Conservation (phyloP, 1,140 invertebrate species). For the Drosophila lowei region DNA sequence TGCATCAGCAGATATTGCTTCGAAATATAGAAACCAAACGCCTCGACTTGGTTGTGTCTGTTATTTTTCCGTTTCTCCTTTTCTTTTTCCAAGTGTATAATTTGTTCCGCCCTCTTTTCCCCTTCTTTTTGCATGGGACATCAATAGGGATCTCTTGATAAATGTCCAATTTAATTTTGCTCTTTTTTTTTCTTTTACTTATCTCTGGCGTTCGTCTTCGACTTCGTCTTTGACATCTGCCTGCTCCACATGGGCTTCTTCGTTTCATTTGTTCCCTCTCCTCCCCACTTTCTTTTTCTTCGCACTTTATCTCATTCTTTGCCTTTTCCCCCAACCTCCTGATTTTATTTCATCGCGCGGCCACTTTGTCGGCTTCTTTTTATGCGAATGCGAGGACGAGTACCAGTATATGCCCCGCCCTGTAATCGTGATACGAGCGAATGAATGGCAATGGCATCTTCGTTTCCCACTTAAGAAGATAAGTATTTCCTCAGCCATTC, state of each 20-base stretch:
- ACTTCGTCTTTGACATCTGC: constrained; percentile 30
- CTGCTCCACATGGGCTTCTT: constrained; percentile 42
- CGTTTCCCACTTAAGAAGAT: constrained; percentile 56
- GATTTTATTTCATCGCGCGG: constrained; percentile 56
- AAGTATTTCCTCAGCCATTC: constrained; percentile 34
- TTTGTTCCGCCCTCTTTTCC: too few relatives aligned
- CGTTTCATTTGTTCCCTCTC: constrained; percentile 39
- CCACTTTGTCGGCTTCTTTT: constrained; percentile 66
- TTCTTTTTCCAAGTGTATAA: too few relatives aligned
- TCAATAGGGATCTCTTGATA: constrained; percentile 83
- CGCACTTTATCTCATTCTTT: constrained; percentile 30
- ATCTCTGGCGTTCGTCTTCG: constrained; percentile 42
- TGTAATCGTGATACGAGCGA: constrained; percentile 58
- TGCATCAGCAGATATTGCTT: too few relatives aligned
- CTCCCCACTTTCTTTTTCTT: constrained; percentile 3
- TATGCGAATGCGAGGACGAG: neutral
- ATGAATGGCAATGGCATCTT: constrained; percentile 65
- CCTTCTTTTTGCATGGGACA: constrained; percentile 47
- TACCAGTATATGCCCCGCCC: constrained; percentile 2
- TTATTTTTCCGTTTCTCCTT: too few relatives aligned
- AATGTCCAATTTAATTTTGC: constrained; percentile 83
- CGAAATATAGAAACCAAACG: too few relatives aligned
- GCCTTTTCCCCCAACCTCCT: neutral
- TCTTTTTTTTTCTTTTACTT: constrained; percentile 75
- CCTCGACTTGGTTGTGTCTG: too few relatives aligned